Base-by-base conservation (phyloP, 2,113 vertebrate genomes). In the Emberiza fucata region DNA sequence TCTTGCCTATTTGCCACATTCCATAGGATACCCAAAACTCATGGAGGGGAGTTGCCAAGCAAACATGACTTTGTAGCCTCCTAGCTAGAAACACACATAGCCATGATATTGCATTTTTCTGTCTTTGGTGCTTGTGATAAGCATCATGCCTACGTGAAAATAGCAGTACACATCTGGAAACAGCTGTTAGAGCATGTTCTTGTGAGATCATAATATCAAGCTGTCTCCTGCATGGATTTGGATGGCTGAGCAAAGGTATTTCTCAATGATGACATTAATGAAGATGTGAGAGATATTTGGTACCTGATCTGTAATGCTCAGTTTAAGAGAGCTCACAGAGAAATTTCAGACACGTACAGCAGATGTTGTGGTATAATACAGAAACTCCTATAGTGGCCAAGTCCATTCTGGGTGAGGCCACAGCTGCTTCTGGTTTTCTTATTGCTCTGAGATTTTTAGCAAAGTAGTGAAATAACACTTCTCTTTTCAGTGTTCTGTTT, bases 401-500 rank as follows among this genome's bases (percentile, higher is more conserved):
- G 27, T 37, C n/a, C 4, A 3, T 53, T 79, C 47, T 63, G n/a
- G 10, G 11, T 2, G 3, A 76, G 20, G 20, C 47, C 8, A 19
- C 17, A 64, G 14, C 29, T 91, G 37, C 42, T 84, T 91, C 10
- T 45, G 12, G 2, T 70, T 89, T 95, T 89, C 20, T 31, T 53
- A 48, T 20, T 68, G 17, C 24, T 42, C 27, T n/a, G 70, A 77
- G 40, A 48, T 42, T 59, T 76, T 84, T 80, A 73, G 22, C 79
- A 63, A 61, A 76, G 68, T 87, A 92, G 81, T 40, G 39, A 83
- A 90, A 40, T 54, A 47, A 56, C 47, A 33, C 37, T 95, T 92
- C 40, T 90, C 92, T 94, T 94, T 95, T 33, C 93, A 99, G 99
- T 99, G 99, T 87, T 99, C 99, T 73, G 98, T 98, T 93, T 98